phyloP scores from a whole-genome alignment of 2,888 invertebrate genomes.

The Sinhomidia bicolor region DNA sequence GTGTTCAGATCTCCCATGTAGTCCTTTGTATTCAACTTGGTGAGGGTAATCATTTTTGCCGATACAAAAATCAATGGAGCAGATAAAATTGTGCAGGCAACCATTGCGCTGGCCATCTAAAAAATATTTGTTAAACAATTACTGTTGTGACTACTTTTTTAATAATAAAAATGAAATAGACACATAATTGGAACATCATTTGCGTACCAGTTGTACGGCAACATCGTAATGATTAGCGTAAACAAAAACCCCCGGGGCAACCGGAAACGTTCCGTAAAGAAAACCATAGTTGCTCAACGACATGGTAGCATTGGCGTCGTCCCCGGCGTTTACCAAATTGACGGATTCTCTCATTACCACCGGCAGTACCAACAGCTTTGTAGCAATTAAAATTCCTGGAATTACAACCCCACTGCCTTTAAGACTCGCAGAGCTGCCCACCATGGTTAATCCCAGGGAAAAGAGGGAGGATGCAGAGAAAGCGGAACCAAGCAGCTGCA shows the following conservation, averaged over 20 bases:
- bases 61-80: conserved; percentile 98
- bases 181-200: background rate
- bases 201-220: conserved; percentile 90
- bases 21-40: conserved; percentile 86
- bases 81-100: conserved; percentile 95
- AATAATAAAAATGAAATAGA: too few species aligned
- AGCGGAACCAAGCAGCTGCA: conserved; percentile 89
- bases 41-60: conserved; percentile 93
- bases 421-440: conserved; percentile 92
- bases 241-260: conserved; percentile 86
- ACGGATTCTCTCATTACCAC: conserved; percentile 93
- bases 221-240: conserved; percentile 94
- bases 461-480: conserved; percentile 96
- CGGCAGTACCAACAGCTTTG: conserved; percentile 93
- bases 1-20: conserved; percentile 89
- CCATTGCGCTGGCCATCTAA: conserved; percentile 96
- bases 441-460: conserved; percentile 94
- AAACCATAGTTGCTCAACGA: conserved; percentile 96
- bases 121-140: background rate
- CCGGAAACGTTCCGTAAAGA: conserved; percentile 96
- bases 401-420: conserved; percentile 90
- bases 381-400: conserved; percentile 93
- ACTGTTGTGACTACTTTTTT: background rate
- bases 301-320: conserved; percentile 88
- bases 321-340: conserved; percentile 85